Conservation (phyloP, 2,113 vertebrate genomes). For the Athene cunicularia region DNA sequence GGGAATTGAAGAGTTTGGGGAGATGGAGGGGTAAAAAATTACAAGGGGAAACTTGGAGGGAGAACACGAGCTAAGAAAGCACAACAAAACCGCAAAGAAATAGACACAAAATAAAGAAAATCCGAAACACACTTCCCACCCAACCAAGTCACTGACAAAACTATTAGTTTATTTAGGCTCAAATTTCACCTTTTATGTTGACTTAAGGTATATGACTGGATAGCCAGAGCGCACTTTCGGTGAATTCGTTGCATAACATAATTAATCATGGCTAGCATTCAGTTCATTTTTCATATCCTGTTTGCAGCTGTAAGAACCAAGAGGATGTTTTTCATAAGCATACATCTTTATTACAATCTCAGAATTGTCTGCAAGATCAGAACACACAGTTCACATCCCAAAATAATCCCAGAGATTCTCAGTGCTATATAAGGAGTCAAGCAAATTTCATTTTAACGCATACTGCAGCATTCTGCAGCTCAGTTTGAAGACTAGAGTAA, state of each 20-base stretch:
- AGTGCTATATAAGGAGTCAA: background rate
- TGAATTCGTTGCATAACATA: background rate
- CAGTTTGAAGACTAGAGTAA: background rate
- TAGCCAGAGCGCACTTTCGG: background rate
- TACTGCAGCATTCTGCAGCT: background rate
- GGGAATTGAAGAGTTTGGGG: background rate
- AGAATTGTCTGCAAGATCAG: background rate
- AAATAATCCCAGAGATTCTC: background rate
- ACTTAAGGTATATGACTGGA: background rate
- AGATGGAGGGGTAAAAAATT: background rate
- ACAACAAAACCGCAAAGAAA: background rate
- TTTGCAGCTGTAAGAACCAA: background rate
- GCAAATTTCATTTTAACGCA: background rate
- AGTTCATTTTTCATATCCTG: background rate
- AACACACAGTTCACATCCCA: background rate
- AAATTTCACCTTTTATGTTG: background rate
- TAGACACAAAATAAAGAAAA: background rate
- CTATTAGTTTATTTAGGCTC: background rate
- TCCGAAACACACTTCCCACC: background rate
- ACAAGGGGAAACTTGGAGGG: rapidly evolving
- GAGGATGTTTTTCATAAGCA: background rate
- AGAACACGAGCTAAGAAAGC: background rate
- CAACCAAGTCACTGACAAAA: background rate
- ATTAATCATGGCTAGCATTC: background rate
- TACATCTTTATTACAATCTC: conserved; percentile 15